A percentile compares a stretch with the other conserved stretches of the same genome.
These are phyloP conservation scores for Argentina silus DNA, from an alignment of 2,797 vertebrate genomes.

Conservation along the genomic window DNA sequence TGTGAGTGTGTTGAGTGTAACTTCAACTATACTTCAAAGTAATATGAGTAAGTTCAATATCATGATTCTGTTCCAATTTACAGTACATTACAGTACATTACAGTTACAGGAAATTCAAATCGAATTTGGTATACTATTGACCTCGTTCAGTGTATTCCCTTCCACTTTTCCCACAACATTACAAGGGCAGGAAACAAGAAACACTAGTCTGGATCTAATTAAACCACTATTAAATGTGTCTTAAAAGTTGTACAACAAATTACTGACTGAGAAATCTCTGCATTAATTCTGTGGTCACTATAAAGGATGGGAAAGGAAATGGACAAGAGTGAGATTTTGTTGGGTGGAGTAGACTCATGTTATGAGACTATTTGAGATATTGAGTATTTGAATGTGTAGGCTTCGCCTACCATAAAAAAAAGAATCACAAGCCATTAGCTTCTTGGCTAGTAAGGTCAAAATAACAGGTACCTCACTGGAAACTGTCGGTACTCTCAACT, in stretches of 20 bases:
- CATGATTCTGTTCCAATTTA: neutral
- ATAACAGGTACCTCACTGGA: neutral
- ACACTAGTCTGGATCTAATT: constrained; percentile 11
- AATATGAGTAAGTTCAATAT: neutral
- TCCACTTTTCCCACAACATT: constrained; percentile 4
- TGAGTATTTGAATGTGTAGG: neutral
- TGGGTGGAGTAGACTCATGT: too few species aligned
- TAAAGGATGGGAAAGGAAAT: neutral
- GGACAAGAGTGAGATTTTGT: neutral
- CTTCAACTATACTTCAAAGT: neutral
- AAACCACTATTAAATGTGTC: neutral
- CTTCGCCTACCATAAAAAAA: neutral
- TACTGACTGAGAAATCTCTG: neutral
- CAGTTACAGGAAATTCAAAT: neutral
- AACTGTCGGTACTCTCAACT: too few species aligned
- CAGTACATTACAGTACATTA: too few species aligned
- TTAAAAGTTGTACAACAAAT: constrained; percentile 1
- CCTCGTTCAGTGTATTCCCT: neutral
- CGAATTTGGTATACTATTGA: neutral
- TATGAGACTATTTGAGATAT: neutral
- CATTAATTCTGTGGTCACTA: neutral
- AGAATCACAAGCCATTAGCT: neutral
- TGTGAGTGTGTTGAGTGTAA: neutral
- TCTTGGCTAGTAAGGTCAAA: neutral
- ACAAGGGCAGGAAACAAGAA: constrained; percentile 12